A percentile compares a stretch with the other conserved stretches of the same genome.
These are phyloP conservation scores for Ceraclea dissimilis DNA, from an alignment of 2,888 invertebrate species.

Conservation along the genomic window DNA sequence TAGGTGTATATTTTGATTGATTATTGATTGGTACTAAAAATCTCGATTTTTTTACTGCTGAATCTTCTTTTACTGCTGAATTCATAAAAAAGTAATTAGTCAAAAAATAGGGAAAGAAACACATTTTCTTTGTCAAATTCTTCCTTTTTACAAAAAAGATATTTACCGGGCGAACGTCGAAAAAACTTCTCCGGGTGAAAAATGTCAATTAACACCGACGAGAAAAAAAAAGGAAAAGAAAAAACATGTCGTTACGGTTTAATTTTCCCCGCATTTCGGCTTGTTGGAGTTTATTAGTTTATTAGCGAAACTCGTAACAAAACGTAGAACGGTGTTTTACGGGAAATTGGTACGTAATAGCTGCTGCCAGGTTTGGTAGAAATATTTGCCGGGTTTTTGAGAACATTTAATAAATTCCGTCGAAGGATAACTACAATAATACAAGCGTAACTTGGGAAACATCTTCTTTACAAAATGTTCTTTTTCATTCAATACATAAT, in stretches of 20 bases:
- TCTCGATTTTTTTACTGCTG: no score
- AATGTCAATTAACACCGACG: neutral
- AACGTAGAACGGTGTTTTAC: neutral
- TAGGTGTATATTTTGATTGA: no score
- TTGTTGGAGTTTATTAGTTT: neutral
- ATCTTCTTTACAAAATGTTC: no score
- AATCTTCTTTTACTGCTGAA: no score
- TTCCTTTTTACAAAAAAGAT: no score
- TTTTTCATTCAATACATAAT: no score
- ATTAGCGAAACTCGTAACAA: neutral
- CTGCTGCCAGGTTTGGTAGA: neutral
- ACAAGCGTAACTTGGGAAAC: neutral
- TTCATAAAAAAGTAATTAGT: no score
- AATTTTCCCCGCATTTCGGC: neutral
- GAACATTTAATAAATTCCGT: neutral
- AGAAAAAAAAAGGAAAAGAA: neutral
- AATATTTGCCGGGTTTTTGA: neutral
- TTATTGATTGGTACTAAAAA: no score
- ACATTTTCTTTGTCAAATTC: no score
- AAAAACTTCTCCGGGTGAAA: neutral
- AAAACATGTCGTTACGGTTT: neutral
- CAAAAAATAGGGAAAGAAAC: no score
- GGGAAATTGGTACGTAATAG: slow-evolving; percentile 1
- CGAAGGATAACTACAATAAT: neutral
- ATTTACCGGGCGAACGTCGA: no score